Base-by-base conservation (phyloP, 2,113 vertebrate genomes). In the Bucco capensis region DNA sequence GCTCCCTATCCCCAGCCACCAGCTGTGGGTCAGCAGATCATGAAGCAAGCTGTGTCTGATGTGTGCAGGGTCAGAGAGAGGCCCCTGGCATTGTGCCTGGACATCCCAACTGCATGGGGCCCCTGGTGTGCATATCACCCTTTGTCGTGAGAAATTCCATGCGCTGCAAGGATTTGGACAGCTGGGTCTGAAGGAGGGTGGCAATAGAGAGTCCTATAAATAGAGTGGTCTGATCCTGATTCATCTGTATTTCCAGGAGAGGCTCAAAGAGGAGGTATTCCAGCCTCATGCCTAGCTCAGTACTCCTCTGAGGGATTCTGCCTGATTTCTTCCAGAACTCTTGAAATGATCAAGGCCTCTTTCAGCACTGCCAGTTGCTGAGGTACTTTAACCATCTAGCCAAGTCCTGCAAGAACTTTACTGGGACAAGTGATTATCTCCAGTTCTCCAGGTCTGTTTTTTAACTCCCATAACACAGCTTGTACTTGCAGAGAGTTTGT, bases 141-240 rank as follows among this genome's bases (percentile, higher is more conserved):
- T 75, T n/a, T 57, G 40, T 40, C 0, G 0, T 65, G 79, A 73
- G 67, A 83, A 70, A 66, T 30, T 24, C 0, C 3, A 3, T 5
- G 51, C 65, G 58, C n/a, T 37, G 50, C 46, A 23, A 37, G 58
- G 47, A 17, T 46, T 80, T 67, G 76, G 60, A 40, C 64, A 93
- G 72, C 83, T 80, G 83, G 19, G 30, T 31, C 64, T 71, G 80
- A 86, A 38, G 65, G 69, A 76, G 56, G 6, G n/a, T 66, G 53
- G 30, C 19, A 83, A 25, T 14, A 61, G 56, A 44, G 73, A 86
- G 54, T 30, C 35, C 61, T 4, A 1, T 37, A 25, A 65, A 54
- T 25, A 42, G 72, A 70, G 46, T 46, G 30, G 12, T 50, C 37
- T 62, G 46, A 58, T 50, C 28, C 60, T n/a, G 28, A 58, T 70